phyloP scores from a whole-genome alignment of 2,797 vertebrate genomes.

The Salmo trutta region DNA sequence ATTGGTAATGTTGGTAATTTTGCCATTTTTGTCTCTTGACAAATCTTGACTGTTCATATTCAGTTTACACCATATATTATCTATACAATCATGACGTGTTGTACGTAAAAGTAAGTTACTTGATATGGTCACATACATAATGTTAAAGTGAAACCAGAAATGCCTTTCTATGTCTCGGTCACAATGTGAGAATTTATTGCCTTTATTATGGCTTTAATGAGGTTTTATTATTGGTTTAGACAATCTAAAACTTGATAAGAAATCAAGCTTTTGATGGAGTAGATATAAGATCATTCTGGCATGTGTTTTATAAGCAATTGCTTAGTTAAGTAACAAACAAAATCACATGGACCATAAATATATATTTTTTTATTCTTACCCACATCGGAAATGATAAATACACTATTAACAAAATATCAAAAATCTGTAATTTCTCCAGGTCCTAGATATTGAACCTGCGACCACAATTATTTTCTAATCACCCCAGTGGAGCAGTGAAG shows the following conservation, averaged over 20 bases:
- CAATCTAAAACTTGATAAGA: conserved; percentile 32
- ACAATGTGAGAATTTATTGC: conserved; percentile 31
- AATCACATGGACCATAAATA: conserved; percentile 35
- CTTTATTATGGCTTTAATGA: conserved; percentile 22
- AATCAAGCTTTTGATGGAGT: conserved; percentile 25
- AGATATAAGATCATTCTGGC: conserved; percentile 21
- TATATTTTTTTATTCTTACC: conserved; percentile 43
- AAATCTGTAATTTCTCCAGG: conserved; percentile 16
- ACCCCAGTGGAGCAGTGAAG: conserved; percentile 33
- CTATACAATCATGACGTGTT: neutral
- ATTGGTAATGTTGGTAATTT: conserved; percentile 27
- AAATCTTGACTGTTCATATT: conserved; percentile 51
- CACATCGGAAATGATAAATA: conserved; percentile 29
- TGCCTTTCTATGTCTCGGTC: conserved; percentile 17
- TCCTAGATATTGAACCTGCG: conserved; percentile 32
- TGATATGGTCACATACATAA: conserved; percentile 39
- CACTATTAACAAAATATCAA: conserved; percentile 28
- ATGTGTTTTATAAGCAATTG: conserved; percentile 19
- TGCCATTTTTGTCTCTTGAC: conserved; percentile 62
- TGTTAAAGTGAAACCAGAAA: neutral
- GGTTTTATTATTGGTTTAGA: conserved; percentile 22
- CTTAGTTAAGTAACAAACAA: conserved; percentile 32
- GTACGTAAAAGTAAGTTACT: conserved; percentile 48
- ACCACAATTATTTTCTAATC: conserved; percentile 29
- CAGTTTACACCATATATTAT: conserved; percentile 52